Base-by-base conservation (phyloP, 1,140 invertebrate genomes). In the Drosophila ogumai region DNA sequence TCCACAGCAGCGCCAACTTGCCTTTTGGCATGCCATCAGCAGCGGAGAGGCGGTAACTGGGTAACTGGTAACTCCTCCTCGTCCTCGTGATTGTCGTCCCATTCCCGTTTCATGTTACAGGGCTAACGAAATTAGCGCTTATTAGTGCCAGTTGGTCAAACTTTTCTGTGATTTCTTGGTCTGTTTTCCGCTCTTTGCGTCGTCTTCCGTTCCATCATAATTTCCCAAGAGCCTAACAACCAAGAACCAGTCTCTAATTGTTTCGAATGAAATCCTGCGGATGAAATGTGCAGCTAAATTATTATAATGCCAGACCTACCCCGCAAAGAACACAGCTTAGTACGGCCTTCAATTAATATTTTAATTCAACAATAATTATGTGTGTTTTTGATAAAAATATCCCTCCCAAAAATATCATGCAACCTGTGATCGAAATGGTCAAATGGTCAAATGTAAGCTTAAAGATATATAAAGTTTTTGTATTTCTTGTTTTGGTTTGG, bases 141-240 rank as follows among this genome's bases (percentile, higher is more conserved):
- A 84, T 88, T 88, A 88, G 85, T 90, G 85, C 80, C 82, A 88
- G 80, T 90, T 88, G 84, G 80, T 63, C 84, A 84, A 90, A 88
- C 67, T 71, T 78, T 43, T 46, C 54, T 34, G 31, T 59, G 74
- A 76, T 87, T 86, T 79, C 66, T 65, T 61, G 36, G 32, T 72
- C 49, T 66, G 59, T 69, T 63, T 78, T 71, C 54, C 36, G 40
- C 19, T 40, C 41, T 41, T 40, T 19, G 43, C 55, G 9, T 34
- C 31, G 57, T 49, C 66, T 72, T 73, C 57, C 66, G 54, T 64
- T 61, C 58, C 68, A 38, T 44, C 64, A 82, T 80, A 84, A 80
- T 88, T 84, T 87, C 85, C 84, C 81, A 44, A 41, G 85, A 69
- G 81, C 72, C 63, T 25, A 50, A 52, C 61, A 41, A 55, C 68